These are phyloP conservation scores for Eublepharis macularius DNA, from an alignment of 2,113 vertebrate genomes.

Conservation along the genomic window DNA sequence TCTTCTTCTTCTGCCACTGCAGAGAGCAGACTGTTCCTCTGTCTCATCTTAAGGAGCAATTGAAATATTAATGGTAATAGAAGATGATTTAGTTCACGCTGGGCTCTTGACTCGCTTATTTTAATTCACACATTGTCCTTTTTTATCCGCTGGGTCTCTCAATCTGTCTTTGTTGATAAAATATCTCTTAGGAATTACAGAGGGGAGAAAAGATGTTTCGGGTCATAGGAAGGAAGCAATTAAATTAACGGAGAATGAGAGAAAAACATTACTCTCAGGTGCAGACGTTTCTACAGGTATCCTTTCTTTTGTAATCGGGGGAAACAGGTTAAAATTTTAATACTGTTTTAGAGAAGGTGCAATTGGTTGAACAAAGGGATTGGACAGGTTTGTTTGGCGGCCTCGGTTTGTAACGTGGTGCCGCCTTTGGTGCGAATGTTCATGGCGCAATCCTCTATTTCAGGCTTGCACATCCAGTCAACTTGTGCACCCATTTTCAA, in stretches of 20 bases:
- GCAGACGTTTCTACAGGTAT: constrained; percentile 22
- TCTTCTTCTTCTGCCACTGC: background rate
- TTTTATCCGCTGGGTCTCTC: constrained; percentile 64
- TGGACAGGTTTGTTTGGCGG: no score
- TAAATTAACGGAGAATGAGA: constrained; percentile 44
- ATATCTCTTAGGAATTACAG: constrained; percentile 54
- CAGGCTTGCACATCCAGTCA: no score
- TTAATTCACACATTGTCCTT: constrained; percentile 55
- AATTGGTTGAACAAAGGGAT: no score
- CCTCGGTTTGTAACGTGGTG: background rate
- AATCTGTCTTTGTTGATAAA: constrained; percentile 63
- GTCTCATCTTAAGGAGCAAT: constrained; percentile 60
- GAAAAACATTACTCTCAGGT: constrained; percentile 22
- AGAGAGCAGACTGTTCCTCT: constrained; percentile 20
- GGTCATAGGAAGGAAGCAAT: constrained; percentile 63
- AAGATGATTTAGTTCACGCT: constrained; percentile 64
- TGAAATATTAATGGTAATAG: constrained; percentile 70
- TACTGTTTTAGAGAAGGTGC: background rate
- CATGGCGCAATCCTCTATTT: no score
- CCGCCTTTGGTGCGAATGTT: no score
- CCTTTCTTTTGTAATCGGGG: background rate
- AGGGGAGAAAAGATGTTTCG: constrained; percentile 50
- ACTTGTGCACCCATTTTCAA: no score
- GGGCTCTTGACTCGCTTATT: constrained; percentile 67
- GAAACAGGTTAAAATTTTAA: background rate